Evolutionary conservation across 2,113 vertebrate species (phyloP).

Genomic region (Rallus limicola): DNA sequence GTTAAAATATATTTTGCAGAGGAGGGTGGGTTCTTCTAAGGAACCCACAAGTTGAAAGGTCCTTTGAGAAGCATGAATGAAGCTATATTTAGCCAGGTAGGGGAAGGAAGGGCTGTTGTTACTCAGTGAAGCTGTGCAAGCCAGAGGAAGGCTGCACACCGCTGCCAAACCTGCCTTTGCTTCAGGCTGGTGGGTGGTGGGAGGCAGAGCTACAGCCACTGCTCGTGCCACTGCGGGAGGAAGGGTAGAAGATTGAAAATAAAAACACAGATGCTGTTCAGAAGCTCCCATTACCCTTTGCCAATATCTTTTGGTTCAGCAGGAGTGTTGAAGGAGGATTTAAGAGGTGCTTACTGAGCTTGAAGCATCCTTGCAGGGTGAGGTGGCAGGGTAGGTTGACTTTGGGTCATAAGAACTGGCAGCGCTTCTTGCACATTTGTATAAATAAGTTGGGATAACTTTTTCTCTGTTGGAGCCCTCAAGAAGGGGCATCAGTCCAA

Average conservation of each 20-base stretch:
- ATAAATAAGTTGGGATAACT: not conserved
- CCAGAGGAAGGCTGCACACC: not conserved
- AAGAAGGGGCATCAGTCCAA: not conserved
- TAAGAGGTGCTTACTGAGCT: not conserved
- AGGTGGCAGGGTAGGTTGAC: not conserved
- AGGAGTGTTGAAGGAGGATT: not conserved
- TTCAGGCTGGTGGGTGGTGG: not conserved
- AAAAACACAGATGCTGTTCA: not conserved
- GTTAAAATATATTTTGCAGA: not conserved
- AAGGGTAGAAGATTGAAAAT: not conserved
- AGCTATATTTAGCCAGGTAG: not conserved
- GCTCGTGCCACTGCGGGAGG: not conserved
- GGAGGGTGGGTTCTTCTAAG: not conserved
- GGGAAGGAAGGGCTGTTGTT: not conserved
- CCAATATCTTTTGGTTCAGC: not conserved
- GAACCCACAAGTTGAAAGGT: not conserved
- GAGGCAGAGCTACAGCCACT: not conserved
- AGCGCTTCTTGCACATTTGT: not conserved
- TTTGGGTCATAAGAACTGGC: not conserved
- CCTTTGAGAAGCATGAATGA: not conserved
- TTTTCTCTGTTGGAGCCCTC: not conserved
- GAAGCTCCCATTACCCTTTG: not conserved
- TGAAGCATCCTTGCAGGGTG: fast-evolving
- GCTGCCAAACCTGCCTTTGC: not conserved
- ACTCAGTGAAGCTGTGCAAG: not conserved